Conservation (phyloP, 2,113 vertebrate species). For the Acinonyx jubatus region DNA sequence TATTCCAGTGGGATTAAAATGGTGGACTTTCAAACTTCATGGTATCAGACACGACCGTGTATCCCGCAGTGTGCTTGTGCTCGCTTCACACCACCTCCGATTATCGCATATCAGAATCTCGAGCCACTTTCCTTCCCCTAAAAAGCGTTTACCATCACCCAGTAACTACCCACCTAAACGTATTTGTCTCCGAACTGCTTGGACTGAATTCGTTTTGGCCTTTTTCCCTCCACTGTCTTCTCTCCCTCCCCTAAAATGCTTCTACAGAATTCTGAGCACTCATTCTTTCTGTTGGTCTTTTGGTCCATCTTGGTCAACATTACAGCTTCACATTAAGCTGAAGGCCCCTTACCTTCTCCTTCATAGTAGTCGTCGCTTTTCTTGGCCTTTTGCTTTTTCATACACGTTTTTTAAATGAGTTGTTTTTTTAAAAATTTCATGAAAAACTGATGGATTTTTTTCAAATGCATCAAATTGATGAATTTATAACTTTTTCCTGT, state of each 20-base stretch:
- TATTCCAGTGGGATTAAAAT: background rate
- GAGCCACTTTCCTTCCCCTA: constrained; percentile 17
- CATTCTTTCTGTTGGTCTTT: background rate
- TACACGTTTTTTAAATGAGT: background rate
- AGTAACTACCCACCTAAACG: background rate
- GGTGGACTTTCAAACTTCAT: constrained; percentile 22
- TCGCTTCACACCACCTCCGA: background rate
- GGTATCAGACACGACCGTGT: background rate
- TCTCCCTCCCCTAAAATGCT: background rate
- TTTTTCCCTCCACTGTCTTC: background rate
- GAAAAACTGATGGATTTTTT: constrained; percentile 32
- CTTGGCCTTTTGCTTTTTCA: constrained; percentile 1
- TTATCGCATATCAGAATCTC: background rate
- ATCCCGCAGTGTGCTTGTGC: background rate
- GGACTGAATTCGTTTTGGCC: background rate
- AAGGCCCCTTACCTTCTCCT: background rate
- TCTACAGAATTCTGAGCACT: background rate
- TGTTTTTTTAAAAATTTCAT: background rate
- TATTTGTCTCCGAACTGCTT: background rate
- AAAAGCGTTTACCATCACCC: background rate
- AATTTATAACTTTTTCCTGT: background rate
- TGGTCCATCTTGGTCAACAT: background rate
- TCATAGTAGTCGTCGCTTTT: background rate
- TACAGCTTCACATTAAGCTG: background rate
- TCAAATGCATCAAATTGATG: background rate